Base-by-base conservation (phyloP, 2,797 vertebrate genomes). In the Echeneis naucrates region DNA sequence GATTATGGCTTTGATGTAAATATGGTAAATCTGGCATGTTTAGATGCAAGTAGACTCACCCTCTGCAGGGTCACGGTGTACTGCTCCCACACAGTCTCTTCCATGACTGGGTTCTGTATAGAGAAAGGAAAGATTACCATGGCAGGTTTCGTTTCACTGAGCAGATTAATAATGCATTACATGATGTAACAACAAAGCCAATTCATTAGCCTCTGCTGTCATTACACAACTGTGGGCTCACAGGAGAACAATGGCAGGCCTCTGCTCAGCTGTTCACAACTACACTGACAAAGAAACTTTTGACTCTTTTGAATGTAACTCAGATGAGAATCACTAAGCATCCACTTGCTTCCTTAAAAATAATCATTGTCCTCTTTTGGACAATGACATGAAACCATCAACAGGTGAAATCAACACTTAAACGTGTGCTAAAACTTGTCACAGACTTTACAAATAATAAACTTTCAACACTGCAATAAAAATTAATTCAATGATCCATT, bases 61-160 rank as follows among this genome's bases (percentile, higher is more conserved):
- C 97, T 96, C 69, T 99, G 97, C 80, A 99, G 94, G 83, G 97
- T 98, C 90, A 99, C 97, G 0, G 96, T 98, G 89, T 96, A 98
- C 94, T 98, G 97, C 89, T 99, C 97, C 97, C 97, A 99, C 92
- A 98, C 95, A 14, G 95, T 92, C 88, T 99, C 97, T 94, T 99
- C 98, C 98, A 99, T 99, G 83, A 92, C 96, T 74, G 95, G 89
- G 91, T 95, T 96, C 97, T 98, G 90, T 56, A 76, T 82, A 80
- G 63, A 83, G 66, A 82, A 76, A 68, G 52, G 42, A 65, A 85
- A 82, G 79, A 89, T 88, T 74, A 88, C 37, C 33, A 35, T 9
- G 47, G 47, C 45, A 27, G 67, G 68, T 79, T 82, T 82, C 33
- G 80, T 84, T 85, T 75, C 81, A 83, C 76, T 17, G 27, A 40